Base-by-base conservation (phyloP, 2,888 invertebrate species). In the Apantesis nais region DNA sequence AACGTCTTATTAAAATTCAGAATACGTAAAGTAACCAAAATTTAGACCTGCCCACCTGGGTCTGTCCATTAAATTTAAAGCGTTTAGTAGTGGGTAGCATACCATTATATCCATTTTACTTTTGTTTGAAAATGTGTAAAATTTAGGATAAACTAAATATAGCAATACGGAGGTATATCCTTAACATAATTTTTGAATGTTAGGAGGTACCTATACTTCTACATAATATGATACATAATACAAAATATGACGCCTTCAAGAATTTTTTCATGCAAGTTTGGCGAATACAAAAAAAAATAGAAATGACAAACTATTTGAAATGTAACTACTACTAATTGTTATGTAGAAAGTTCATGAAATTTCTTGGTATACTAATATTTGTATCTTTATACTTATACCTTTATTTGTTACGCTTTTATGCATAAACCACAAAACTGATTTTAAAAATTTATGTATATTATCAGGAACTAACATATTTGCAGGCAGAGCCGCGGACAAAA, bases 1-100 rank as follows among this genome's bases (percentile, higher is more conserved):
- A 79, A 62, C 67, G 65, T 69, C 66, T 75, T 67, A 81, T 80
- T 81, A 63, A 77, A 67, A 79, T 79, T 79, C 75, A 70, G 58
- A 74, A 70, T 73, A 66, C 75, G 72, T 29, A 58, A 68, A 74
- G 60, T 29, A 62, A 71, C 71, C 67, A 76, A 62, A 76, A 79
- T 77, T 74, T 76, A 72, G 62, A 71, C 61, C 34, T 48, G 68
- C 66, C 75, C 78, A 80, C 74, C 76, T 76, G 75, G 67, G 76
- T 71, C 72, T 48, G 68, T 70, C 62, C 66, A 72, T 72, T 75
- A 74, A 66, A 68, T 67, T 70, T 64, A 76, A 73, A 68, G 37
- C 48, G 25, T 61, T 66, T 44, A 66, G 68, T 62, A 68, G 65
- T 39, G n/a, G 14, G 25, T 29, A 29, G 7, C 16, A 58, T 29